A percentile compares a stretch with the other conserved stretches of the same genome.
phyloP scores from a whole-genome alignment of 2,797 vertebrate genomes.

The Galaxias olidus region DNA sequence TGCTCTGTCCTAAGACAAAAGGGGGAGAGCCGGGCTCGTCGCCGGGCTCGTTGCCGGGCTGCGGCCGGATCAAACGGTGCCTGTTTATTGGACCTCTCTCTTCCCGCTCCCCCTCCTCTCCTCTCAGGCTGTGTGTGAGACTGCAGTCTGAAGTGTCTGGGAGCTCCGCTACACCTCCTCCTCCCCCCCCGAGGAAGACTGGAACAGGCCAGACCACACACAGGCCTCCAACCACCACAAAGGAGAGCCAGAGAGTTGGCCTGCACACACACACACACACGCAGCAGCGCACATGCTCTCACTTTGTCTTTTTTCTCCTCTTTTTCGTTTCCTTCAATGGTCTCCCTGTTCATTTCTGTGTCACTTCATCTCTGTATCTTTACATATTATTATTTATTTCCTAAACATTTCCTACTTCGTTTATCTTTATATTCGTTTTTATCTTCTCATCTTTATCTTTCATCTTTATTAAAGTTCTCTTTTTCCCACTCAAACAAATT shows the following conservation, averaged over 20 bases:
- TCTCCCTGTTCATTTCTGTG: no score
- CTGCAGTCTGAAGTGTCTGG: slow-evolving; percentile 67
- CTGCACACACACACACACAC: slow-evolving; percentile 45
- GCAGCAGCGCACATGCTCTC: slow-evolving; percentile 38
- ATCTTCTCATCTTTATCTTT: slow-evolving; percentile 6
- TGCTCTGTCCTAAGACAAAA: slow-evolving; percentile 64
- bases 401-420: no score
- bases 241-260: slow-evolving; percentile 42
- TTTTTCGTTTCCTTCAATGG: slow-evolving; percentile 9
- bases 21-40: slow-evolving; percentile 73
- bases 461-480: slow-evolving; percentile 15
- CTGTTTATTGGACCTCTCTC: slow-evolving; percentile 73
- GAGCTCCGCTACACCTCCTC: slow-evolving; percentile 63
- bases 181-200: slow-evolving; percentile 51
- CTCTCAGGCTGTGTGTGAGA: slow-evolving; percentile 56
- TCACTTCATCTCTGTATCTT: background rate
- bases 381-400: slow-evolving; percentile 43
- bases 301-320: slow-evolving; percentile 13
- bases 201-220: slow-evolving; percentile 71
- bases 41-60: slow-evolving; percentile 68
- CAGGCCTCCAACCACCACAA: slow-evolving; percentile 62
- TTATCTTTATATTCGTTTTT: no score
- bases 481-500: slow-evolving; percentile 11
- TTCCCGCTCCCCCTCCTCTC: slow-evolving; percentile 56
- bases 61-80: slow-evolving; percentile 71